phyloP scores from a whole-genome alignment of 1,140 invertebrate species.

The Notospermus geniculatus region DNA sequence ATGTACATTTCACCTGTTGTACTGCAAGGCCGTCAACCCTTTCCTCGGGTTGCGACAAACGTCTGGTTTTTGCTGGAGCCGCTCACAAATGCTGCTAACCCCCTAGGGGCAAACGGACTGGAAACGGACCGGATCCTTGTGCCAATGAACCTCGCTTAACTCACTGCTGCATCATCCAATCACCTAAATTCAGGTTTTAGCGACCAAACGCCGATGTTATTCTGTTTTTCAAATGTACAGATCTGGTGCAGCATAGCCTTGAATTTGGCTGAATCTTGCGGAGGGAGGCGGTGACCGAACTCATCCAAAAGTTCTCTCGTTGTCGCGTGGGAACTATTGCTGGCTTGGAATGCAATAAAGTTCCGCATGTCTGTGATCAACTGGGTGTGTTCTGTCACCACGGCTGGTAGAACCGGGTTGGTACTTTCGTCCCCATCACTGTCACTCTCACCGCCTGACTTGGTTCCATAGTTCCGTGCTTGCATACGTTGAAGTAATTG shows the following conservation, averaged over 20 bases:
- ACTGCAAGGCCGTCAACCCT: too few relatives aligned
- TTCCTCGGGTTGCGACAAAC: too few relatives aligned
- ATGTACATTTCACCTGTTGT: too few relatives aligned
- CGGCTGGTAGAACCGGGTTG: constrained; percentile 17
- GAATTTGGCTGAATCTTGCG: constrained; percentile 61
- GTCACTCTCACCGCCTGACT: constrained; percentile 21
- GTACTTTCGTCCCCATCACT: constrained; percentile 30
- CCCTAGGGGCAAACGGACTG: too few relatives aligned
- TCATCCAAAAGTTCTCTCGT: constrained; percentile 61
- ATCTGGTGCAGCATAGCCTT: constrained; percentile 63
- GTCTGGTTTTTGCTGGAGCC: too few relatives aligned
- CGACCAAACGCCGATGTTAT: constrained; percentile 60
- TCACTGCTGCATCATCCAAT: too few relatives aligned
- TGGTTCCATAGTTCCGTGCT: too few relatives aligned
- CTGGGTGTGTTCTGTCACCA: constrained; percentile 49
- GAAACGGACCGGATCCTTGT: too few relatives aligned
- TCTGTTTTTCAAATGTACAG: constrained; percentile 59
- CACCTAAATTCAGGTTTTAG: constrained; percentile 60
- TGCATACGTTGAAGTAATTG: too few relatives aligned
- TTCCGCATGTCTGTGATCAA: constrained; percentile 61
- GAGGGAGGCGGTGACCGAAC: constrained; percentile 58
- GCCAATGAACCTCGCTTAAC: too few relatives aligned
- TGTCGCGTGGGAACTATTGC: constrained; percentile 57
- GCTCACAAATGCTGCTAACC: too few relatives aligned
- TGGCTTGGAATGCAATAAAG: constrained; percentile 60